These are phyloP conservation scores for Gonocerus acuteangulatus DNA, from an alignment of 2,888 invertebrate species.

Conservation along the genomic window DNA sequence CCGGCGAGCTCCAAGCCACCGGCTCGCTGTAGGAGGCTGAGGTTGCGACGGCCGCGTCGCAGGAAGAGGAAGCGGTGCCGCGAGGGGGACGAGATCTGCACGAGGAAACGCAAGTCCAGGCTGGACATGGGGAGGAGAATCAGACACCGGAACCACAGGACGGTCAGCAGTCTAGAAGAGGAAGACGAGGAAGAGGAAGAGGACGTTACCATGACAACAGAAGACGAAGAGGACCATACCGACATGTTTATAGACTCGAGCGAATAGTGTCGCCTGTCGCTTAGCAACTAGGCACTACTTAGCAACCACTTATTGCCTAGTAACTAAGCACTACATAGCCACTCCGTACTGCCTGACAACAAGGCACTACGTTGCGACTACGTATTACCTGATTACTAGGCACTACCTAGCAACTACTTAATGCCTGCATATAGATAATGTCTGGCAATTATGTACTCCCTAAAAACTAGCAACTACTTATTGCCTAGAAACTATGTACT, in stretches of 20 bases:
- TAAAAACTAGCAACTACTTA: too few species aligned
- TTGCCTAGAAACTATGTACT: too few species aligned
- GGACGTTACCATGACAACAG: constrained; percentile 48
- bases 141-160: constrained; percentile 31
- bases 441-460: too few species aligned
- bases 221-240: constrained; percentile 42
- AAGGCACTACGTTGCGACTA: too few species aligned
- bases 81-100: constrained; percentile 22
- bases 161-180: constrained; percentile 25
- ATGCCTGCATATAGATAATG: too few species aligned
- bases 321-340: too few species aligned
- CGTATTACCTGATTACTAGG: not conserved
- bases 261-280: constrained; percentile 1
- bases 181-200: constrained; percentile 41
- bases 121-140: constrained; percentile 28
- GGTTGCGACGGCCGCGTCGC: constrained; percentile 41
- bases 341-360: too few species aligned
- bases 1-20: constrained; percentile 18
- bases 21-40: constrained; percentile 35
- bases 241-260: constrained; percentile 11
- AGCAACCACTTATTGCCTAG: too few species aligned
- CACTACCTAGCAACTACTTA: too few species aligned
- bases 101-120: constrained; percentile 43
- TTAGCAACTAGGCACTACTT: not conserved
- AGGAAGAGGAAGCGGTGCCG: constrained; percentile 41